Conservation (phyloP, 2,888 invertebrate genomes). For the Portevinia maculata region DNA sequence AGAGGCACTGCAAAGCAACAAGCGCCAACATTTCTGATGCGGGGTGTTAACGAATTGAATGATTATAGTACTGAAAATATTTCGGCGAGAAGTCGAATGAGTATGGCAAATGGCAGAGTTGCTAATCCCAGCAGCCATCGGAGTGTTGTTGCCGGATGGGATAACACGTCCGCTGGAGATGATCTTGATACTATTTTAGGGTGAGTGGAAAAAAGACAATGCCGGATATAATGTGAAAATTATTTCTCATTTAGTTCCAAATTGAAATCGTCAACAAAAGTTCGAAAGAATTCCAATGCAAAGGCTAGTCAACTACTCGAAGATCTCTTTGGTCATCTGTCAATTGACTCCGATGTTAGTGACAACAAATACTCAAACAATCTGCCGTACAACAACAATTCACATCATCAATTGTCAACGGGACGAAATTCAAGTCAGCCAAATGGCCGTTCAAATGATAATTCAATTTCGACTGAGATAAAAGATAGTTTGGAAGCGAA, state of each 20-base stretch:
- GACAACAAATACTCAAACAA: slow-evolving; percentile 81
- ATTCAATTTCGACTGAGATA: slow-evolving; percentile 72
- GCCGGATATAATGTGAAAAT: not conserved
- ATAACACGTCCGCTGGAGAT: slow-evolving; percentile 82
- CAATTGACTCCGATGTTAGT: slow-evolving; percentile 80
- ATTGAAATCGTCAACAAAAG: slow-evolving; percentile 81
- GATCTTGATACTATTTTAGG: slow-evolving; percentile 89
- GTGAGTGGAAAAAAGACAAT: slow-evolving; percentile 82
- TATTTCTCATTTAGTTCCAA: slow-evolving; percentile 78
- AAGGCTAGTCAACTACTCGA: slow-evolving; percentile 81
- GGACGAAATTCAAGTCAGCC: slow-evolving; percentile 77
- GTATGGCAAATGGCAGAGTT: slow-evolving; percentile 51
- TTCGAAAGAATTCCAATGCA: slow-evolving; percentile 79
- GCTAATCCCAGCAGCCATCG: slow-evolving; percentile 39
- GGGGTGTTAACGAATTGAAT: slow-evolving; percentile 46
- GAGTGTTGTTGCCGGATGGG: slow-evolving; percentile 52
- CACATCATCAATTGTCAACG: slow-evolving; percentile 75
- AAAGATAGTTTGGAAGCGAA: slow-evolving; percentile 78
- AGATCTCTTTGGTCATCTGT: slow-evolving; percentile 82
- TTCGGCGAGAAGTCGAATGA: slow-evolving; percentile 52
- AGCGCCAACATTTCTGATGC: slow-evolving; percentile 74
- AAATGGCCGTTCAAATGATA: slow-evolving; percentile 78
- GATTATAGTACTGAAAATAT: slow-evolving; percentile 45
- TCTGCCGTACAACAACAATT: slow-evolving; percentile 76
- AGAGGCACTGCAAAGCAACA: slow-evolving; percentile 78